Evolutionary conservation across 2,797 vertebrate species (phyloP).

Genomic region (Bradypus variegatus): DNA sequence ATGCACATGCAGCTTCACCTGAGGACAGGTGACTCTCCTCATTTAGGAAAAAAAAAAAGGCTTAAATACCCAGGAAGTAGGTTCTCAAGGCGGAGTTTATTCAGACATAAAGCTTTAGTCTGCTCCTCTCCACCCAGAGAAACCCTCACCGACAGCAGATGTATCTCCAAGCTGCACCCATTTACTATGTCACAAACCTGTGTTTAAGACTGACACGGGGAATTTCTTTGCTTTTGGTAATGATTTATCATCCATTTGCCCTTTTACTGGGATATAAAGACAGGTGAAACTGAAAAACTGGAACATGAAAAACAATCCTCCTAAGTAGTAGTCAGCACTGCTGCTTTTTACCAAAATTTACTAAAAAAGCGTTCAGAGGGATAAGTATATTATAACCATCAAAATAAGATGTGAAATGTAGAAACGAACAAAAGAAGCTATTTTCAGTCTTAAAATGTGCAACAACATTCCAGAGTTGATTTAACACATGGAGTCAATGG

Average conservation of each 20-base stretch:
- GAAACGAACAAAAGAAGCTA: background rate
- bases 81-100: background rate
- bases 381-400: background rate
- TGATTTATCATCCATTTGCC: background rate
- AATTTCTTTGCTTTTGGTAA: background rate
- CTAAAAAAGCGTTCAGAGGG: background rate
- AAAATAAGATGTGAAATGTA: background rate
- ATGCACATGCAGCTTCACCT: background rate
- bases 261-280: background rate
- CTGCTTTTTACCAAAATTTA: constrained; percentile 4
- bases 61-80: background rate
- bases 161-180: background rate
- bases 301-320: background rate
- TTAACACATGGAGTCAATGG: background rate
- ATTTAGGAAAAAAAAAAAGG: background rate
- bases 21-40: background rate
- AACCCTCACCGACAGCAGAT: background rate
- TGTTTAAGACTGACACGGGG: background rate
- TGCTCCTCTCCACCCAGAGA: background rate
- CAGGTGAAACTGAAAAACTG: background rate
- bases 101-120: background rate
- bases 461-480: background rate
- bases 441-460: background rate
- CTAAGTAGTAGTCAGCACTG: background rate
- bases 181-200: background rate